These are phyloP conservation scores for Xylophagus ater DNA, from an alignment of 2,888 invertebrate species.

Conservation along the genomic window DNA sequence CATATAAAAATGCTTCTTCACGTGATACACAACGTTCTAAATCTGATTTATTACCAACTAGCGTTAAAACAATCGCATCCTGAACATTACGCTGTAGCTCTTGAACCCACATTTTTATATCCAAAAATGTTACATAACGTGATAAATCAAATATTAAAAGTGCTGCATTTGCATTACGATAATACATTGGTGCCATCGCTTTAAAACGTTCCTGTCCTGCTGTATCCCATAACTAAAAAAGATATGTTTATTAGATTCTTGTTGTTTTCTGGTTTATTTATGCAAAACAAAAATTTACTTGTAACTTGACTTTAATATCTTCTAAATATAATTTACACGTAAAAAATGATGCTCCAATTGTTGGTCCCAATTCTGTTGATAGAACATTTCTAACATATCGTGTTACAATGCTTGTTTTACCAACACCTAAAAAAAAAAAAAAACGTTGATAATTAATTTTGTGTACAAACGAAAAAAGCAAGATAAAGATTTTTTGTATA, in stretches of 20 bases:
- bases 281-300: no score
- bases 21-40: constrained; percentile 53
- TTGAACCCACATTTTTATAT: constrained; percentile 77
- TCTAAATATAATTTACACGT: constrained; percentile 69
- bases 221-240: constrained; percentile 38
- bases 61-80: constrained; percentile 62
- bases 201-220: constrained; percentile 49
- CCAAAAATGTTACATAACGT: constrained; percentile 57
- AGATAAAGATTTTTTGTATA: no score
- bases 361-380: constrained; percentile 64
- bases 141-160: constrained; percentile 80
- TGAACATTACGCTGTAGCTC: constrained; percentile 68
- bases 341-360: constrained; percentile 84
- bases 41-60: constrained; percentile 82
- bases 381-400: constrained; percentile 71
- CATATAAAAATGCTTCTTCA: constrained; percentile 64
- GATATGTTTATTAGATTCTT: neutral
- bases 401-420: constrained; percentile 77
- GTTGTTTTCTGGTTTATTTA: no score
- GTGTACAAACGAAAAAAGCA: no score
- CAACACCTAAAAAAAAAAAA: constrained; percentile 61
- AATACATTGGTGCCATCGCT: constrained; percentile 92
- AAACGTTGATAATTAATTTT: no score
- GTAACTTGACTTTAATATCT: constrained; percentile 59
- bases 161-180: constrained; percentile 83